Conservation (phyloP, 1,140 invertebrate genomes). For the Papilio glaucus region DNA sequence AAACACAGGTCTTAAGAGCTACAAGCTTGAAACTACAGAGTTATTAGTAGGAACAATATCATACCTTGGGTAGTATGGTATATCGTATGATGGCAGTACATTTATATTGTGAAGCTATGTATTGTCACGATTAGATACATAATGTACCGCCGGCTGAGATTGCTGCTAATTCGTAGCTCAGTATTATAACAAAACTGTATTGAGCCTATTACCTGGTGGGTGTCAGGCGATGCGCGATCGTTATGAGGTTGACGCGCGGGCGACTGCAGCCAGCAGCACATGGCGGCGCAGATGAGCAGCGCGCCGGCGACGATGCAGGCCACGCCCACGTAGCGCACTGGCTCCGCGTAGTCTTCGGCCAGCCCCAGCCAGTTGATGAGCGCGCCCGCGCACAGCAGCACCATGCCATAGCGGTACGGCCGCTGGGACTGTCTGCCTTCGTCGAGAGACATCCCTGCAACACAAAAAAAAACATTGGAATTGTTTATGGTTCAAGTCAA, state of each 20-base stretch:
- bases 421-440: conserved; percentile 86
- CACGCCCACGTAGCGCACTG: conserved; percentile 89
- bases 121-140: no score
- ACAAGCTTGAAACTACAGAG: no score
- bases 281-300: conserved; percentile 88
- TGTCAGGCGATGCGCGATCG: conserved; percentile 73
- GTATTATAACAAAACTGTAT: no score
- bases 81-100: no score
- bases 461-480: conserved; percentile 31
- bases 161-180: no score
- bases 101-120: no score
- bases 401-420: conserved; percentile 90
- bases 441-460: conserved; percentile 86
- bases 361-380: conserved; percentile 91
- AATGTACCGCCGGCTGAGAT: no score
- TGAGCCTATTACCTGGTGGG: conserved; percentile 80
- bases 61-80: no score
- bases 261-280: conserved; percentile 90
- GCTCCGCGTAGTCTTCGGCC: conserved; percentile 88
- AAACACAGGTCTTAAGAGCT: no score
- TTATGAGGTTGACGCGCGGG: conserved; percentile 81
- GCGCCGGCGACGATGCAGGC: conserved; percentile 89
- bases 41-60: no score
- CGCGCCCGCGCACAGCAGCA: conserved; percentile 89
- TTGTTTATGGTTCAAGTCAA: not conserved